A percentile compares a stretch with the other conserved stretches of the same genome.
Evolutionary conservation across 2,113 vertebrate genomes (phyloP).

Genomic region (Cyanistes caeruleus): DNA sequence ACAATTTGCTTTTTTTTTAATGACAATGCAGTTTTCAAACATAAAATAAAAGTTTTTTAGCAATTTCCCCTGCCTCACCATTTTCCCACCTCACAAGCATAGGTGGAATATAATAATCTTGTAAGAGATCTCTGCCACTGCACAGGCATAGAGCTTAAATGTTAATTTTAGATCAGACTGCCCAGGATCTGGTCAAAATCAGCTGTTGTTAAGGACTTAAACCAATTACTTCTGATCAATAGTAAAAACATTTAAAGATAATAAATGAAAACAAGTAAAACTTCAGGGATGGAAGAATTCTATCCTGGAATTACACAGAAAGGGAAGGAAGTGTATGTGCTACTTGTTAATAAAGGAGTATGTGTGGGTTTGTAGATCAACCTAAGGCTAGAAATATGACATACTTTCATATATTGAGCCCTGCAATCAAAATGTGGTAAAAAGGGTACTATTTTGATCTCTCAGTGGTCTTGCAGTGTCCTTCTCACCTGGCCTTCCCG

Average conservation of each 20-base stretch:
- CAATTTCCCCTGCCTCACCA: not conserved
- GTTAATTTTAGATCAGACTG: not conserved
- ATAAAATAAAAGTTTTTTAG: not conserved
- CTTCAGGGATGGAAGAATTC: not conserved
- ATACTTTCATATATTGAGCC: accelerated
- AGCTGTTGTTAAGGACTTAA: not conserved
- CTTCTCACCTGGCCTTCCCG: slow-evolving; percentile 88
- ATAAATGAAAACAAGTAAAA: not conserved
- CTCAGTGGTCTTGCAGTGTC: not conserved
- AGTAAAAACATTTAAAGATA: not conserved
- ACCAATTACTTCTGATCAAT: not conserved
- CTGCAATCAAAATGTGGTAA: not conserved
- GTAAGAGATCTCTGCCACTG: not conserved
- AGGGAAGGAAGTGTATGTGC: not conserved
- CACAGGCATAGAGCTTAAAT: not conserved
- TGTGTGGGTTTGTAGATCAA: not conserved
- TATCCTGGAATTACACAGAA: not conserved
- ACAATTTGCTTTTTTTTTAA: not conserved
- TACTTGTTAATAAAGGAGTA: not conserved
- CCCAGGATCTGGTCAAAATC: not conserved
- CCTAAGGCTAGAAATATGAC: not conserved
- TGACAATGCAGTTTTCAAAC: not conserved
- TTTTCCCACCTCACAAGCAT: not conserved
- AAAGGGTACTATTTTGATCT: not conserved
- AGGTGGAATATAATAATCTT: not conserved